These are phyloP conservation scores for Drosophila colorata DNA, from an alignment of 2,888 invertebrate species.

Conservation along the genomic window DNA sequence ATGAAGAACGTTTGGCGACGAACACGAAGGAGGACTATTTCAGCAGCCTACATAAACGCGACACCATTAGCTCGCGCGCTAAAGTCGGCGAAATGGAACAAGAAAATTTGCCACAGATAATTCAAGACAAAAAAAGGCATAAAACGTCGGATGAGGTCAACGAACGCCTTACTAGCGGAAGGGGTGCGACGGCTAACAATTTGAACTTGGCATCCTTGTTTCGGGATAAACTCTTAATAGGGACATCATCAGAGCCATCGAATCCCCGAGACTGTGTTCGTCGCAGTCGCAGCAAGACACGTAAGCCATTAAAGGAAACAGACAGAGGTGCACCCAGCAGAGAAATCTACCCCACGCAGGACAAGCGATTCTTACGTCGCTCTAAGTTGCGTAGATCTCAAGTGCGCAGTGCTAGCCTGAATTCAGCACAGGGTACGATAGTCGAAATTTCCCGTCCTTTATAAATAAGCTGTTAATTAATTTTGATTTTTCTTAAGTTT, in stretches of 20 bases:
- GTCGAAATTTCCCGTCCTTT: background rate
- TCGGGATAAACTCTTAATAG: constrained; percentile 55
- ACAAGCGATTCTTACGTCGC: too few relatives aligned
- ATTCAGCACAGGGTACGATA: constrained; percentile 26
- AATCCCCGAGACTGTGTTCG: background rate
- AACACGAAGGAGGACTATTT: constrained; percentile 74
- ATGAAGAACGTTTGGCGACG: constrained; percentile 82
- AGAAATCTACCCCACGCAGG: constrained; percentile 23
- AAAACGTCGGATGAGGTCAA: constrained; percentile 5
- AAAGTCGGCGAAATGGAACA: constrained; percentile 64
- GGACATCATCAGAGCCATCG: constrained; percentile 16
- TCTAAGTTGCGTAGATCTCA: constrained; percentile 35
- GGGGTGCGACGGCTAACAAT: background rate
- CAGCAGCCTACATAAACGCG: constrained; percentile 82
- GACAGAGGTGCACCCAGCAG: constrained; percentile 20
- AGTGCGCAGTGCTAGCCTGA: constrained; percentile 42
- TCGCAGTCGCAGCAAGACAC: constrained; percentile 57
- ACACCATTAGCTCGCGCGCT: constrained; percentile 85
- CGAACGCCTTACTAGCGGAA: constrained; percentile 7
- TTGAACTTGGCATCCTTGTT: constrained; percentile 29
- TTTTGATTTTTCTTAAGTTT: constrained; percentile 48
- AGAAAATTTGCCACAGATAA: constrained; percentile 30
- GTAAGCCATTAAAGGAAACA: constrained; percentile 16
- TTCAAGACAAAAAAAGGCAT: constrained; percentile 3
- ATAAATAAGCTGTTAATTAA: background rate